phyloP scores from a whole-genome alignment of 2,113 vertebrate species.

The Gambusia affinis region DNA sequence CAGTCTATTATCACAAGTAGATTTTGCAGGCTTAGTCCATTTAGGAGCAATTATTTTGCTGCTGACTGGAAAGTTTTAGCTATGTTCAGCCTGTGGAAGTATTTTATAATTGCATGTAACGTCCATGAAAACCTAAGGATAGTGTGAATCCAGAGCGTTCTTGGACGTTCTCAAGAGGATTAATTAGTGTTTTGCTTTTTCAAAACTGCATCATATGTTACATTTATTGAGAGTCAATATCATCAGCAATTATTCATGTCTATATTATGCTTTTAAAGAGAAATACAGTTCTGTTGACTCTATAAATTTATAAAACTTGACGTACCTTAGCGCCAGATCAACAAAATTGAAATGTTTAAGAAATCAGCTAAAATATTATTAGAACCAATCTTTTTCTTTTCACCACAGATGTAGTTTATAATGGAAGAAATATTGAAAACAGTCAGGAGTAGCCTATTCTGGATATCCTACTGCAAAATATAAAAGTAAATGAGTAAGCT shows the following conservation, averaged over 20 bases:
- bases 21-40: conserved; percentile 15
- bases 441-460: no score
- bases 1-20: neutral
- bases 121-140: neutral
- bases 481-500: neutral
- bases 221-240: neutral
- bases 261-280: neutral
- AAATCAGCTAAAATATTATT: no score
- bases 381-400: no score
- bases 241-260: neutral
- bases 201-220: neutral
- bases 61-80: conserved; percentile 10
- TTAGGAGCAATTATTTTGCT: conserved; percentile 18
- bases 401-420: no score
- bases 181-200: conserved; percentile 12
- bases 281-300: neutral
- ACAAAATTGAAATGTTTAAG: no score
- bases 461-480: no score
- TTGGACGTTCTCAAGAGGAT: conserved; percentile 4
- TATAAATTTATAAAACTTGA: neutral
- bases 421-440: no score
- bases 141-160: conserved; percentile 22
- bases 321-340: no score
- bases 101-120: conserved; percentile 31
- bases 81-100: neutral